Base-by-base conservation (phyloP, 2,797 vertebrate genomes). In the Merluccius polli region DNA sequence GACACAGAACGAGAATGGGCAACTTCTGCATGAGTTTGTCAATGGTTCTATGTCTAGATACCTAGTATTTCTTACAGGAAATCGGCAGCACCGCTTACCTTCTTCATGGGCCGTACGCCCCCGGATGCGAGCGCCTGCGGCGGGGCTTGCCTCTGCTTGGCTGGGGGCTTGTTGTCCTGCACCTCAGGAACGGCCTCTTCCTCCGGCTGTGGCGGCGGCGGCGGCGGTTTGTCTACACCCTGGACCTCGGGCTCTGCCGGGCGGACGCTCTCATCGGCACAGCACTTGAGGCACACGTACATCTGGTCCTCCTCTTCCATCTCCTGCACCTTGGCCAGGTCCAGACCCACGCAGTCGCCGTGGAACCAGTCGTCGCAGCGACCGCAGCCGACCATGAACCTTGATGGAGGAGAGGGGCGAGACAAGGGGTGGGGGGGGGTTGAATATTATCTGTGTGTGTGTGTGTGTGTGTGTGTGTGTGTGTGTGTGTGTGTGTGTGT, bases 281-380 rank as follows among this genome's bases (percentile, higher is more conserved):
- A 99, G 87, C 97, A 99, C 81, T 96, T 98, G 77, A 98, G 91
- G 88, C 98, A 99, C 36, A 99, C 95, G 1, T 98, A 99, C 88
- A 99, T 98, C 89, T 98, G 96, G 89, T 99, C 97, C 87, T 98
- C 96, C 85, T 97, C 95, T 88, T 97, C 96, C 98, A 99, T 98
- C 84, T 96, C 96, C 5, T 95, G 95, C 0, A 98, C 96, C 92
- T 99, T 98, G 30, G 92, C 93, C 85, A 99, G 93, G 88, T 96
- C 98, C 63, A 99, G 90, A 30, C 98, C 98, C 82, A 98, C 96
- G 76, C 98, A 99, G 84, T 99, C 98, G 1, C 98, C 97, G 2
- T 99, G 98, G 93, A 99, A 99, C 98, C 98, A 99, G 91, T 99
- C 98, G 74, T 99, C 97, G 80, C 98, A 99, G 86, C 95, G 95